Base-by-base conservation (phyloP, 2,888 invertebrate species). In the Microplitis manilae region DNA sequence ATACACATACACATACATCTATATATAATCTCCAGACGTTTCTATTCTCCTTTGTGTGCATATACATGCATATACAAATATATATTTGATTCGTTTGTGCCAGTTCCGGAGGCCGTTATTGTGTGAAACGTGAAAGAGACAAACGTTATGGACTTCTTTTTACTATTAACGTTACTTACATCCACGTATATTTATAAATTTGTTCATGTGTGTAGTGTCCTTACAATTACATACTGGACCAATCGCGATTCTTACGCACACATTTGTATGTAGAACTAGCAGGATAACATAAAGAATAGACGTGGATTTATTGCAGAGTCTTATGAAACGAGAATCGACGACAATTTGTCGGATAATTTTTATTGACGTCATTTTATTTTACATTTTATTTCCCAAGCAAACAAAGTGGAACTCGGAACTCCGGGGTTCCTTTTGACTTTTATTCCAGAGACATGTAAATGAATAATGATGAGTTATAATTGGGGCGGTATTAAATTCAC, bases 21-120 rank as follows among this genome's bases (percentile, higher is more conserved):
- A 50, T 8, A 13, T 13, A 50, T 50, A 8, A 50, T 50, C 50
- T 50, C 38, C 65, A 30, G 84, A 86, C 84, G 81, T 83, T 85
- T 84, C 85, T 85, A 86, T 86, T 85, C 83, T 84, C 76, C 65
- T 64, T 30, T 72, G 9, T 68, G 30, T 61, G 17, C 39, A 38
- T 59, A 41, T 20, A 41, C 39, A 59, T 75, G 15, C 69, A 40
- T 38, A 38, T 59, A 41, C 50, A 13, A n/a, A 59, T 75, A 75
- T 68, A 77, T 68, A 61, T 59, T 65, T 71, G 76, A 40, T 17
- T 62, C 72, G 38, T 72, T 59, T 72, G 67, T 73, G 67, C 59
- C 60, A 73, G 65, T 73, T 73, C 73, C 73, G 65, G 40, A 41
- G 72, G 17, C 61, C 13, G 64, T 62, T 70, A 73, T 68, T 68